Evolutionary conservation across 2,797 vertebrate genomes (phyloP).

Genomic region (Propithecus deckenii): DNA sequence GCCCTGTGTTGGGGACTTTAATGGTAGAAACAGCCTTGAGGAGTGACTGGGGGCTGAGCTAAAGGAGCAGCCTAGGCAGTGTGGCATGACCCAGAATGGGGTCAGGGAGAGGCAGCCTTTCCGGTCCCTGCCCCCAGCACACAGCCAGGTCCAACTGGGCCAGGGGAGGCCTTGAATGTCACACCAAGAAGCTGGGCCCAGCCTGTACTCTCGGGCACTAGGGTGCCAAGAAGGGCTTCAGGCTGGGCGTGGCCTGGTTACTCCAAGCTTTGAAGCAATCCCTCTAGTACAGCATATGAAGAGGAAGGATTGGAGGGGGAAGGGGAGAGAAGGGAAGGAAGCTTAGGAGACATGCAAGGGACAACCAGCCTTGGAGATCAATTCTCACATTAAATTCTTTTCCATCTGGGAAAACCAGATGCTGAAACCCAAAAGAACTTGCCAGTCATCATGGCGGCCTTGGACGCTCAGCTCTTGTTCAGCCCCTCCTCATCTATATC

Average conservation of each 20-base stretch:
- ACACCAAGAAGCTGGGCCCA: neutral
- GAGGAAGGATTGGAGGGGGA: neutral
- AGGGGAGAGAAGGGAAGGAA: neutral
- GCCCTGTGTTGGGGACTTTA: neutral
- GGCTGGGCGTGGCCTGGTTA: neutral
- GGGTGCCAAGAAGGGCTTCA: neutral
- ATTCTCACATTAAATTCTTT: neutral
- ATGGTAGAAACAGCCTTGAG: neutral
- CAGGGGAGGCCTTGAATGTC: neutral
- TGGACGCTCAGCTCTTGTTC: neutral
- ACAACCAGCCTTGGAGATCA: neutral
- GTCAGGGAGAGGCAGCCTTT: neutral
- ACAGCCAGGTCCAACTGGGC: neutral
- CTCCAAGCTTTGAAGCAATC: neutral
- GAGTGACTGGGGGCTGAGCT: neutral
- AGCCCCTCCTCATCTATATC: neutral
- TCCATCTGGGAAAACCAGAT: neutral
- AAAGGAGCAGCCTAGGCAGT: neutral
- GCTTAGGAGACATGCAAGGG: neutral
- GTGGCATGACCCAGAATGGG: neutral
- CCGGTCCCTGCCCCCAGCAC: neutral
- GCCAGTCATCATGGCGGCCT: neutral
- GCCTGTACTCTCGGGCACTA: neutral
- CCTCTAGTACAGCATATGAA: neutral
- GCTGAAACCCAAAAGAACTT: neutral